phyloP scores from a whole-genome alignment of 2,888 invertebrate genomes.

The Tigriopus californicus region DNA sequence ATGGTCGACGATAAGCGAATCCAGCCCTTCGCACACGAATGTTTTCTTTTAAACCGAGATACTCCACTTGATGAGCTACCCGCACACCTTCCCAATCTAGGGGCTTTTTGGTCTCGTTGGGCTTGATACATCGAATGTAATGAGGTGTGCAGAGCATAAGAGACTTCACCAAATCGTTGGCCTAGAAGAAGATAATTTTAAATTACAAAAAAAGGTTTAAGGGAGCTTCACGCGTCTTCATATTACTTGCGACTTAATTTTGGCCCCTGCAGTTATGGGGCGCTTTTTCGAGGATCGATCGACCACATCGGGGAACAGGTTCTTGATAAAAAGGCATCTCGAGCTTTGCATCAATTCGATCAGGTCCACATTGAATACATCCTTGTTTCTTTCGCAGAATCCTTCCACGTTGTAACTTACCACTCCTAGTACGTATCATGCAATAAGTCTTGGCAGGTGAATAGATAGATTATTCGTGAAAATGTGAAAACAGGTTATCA shows the following conservation, averaged over 20 bases:
- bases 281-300: conserved; percentile 33
- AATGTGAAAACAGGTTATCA: too few relatives aligned
- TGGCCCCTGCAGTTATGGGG: conserved; percentile 44
- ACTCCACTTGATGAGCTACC: conserved; percentile 43
- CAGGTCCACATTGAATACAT: conserved; percentile 43
- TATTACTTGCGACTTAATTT: conserved; percentile 39
- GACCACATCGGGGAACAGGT: conserved; percentile 39
- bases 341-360: conserved; percentile 41
- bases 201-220: too few relatives aligned
- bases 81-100: conserved; percentile 43
- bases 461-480: too few relatives aligned
- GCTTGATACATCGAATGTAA: conserved; percentile 49
- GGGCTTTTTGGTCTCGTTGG: conserved; percentile 45
- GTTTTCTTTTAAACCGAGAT: conserved; percentile 46
- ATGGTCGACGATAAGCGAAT: conserved; percentile 42
- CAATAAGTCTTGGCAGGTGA: too few relatives aligned
- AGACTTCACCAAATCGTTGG: conserved; percentile 42
- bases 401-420: conserved; percentile 42
- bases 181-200: too few relatives aligned
- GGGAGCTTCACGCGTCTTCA: background rate
- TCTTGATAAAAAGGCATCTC: conserved; percentile 36
- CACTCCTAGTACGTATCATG: too few relatives aligned
- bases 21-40: conserved; percentile 46
- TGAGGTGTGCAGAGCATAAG: conserved; percentile 46
- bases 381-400: conserved; percentile 47